phyloP scores from a whole-genome alignment of 2,888 invertebrate genomes.

The Lithosia quadra region DNA sequence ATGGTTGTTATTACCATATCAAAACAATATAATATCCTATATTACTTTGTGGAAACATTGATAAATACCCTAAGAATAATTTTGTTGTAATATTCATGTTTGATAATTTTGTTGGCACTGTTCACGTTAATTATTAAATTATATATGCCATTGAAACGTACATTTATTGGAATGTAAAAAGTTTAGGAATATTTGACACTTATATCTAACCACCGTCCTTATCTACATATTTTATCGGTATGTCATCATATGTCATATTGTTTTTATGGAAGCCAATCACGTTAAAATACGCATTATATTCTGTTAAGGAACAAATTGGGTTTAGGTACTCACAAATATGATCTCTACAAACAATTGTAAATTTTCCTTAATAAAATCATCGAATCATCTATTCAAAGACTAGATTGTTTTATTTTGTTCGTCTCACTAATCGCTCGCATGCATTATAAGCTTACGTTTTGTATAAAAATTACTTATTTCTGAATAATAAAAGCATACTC shows the following conservation, averaged over 20 bases:
- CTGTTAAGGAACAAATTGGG: constrained; percentile 21
- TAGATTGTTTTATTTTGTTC: constrained; percentile 42
- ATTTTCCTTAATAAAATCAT: constrained; percentile 38
- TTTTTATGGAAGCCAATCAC: constrained; percentile 4
- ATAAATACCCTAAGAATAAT: neutral
- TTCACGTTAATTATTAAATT: constrained; percentile 29
- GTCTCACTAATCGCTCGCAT: constrained; percentile 53
- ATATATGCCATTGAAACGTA: constrained; percentile 38
- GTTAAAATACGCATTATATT: constrained; percentile 18
- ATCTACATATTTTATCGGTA: neutral
- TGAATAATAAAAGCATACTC: constrained; percentile 46
- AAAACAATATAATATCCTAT: neutral
- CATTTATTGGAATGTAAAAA: constrained; percentile 45
- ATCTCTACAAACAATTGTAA: constrained; percentile 39
- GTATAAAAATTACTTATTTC: constrained; percentile 53
- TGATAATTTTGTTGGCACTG: constrained; percentile 36
- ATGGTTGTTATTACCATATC: constrained; percentile 4
- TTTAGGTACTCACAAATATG: constrained; percentile 26
- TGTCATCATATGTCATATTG: neutral
- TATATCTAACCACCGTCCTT: constrained; percentile 36
- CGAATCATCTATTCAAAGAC: constrained; percentile 55
- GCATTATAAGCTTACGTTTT: constrained; percentile 50
- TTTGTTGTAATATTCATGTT: constrained; percentile 18
- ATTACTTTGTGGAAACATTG: neutral
- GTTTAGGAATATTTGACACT: constrained; percentile 52